phyloP scores from a whole-genome alignment of 1,140 invertebrate species.

The Papilio helenus region DNA sequence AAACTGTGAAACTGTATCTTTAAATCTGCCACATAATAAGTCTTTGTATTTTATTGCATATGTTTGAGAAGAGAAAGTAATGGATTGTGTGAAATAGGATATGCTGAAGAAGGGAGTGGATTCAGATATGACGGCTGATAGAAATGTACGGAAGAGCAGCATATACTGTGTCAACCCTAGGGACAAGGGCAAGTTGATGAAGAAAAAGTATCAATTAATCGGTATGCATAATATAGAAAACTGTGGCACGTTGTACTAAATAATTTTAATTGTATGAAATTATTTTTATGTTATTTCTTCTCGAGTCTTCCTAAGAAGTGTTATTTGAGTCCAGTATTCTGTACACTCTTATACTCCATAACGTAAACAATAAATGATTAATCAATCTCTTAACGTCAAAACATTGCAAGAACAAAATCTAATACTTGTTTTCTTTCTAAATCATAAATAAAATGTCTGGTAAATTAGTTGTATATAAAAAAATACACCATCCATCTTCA shows the following conservation, averaged over 20 bases:
- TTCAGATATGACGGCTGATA: no score
- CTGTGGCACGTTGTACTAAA: background rate
- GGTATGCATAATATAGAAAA: no score
- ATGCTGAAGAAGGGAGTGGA: no score
- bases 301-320: no score
- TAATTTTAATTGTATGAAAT: background rate
- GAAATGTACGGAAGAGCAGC: no score
- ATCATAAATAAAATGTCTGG: background rate
- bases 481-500: background rate
- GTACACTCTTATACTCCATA: no score
- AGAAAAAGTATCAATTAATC: background rate
- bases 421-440: background rate
- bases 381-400: no score
- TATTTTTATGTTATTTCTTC: background rate
- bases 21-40: conserved; percentile 22
- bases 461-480: background rate
- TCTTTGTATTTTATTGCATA: conserved; percentile 7
- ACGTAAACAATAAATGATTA: no score
- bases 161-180: no score
- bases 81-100: no score
- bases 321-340: no score
- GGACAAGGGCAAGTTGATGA: background rate
- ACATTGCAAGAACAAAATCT: no score
- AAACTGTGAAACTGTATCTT: conserved; percentile 23
- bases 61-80: background rate